Base-by-base conservation (phyloP, 2,888 invertebrate genomes). In the Torymus auratus region DNA sequence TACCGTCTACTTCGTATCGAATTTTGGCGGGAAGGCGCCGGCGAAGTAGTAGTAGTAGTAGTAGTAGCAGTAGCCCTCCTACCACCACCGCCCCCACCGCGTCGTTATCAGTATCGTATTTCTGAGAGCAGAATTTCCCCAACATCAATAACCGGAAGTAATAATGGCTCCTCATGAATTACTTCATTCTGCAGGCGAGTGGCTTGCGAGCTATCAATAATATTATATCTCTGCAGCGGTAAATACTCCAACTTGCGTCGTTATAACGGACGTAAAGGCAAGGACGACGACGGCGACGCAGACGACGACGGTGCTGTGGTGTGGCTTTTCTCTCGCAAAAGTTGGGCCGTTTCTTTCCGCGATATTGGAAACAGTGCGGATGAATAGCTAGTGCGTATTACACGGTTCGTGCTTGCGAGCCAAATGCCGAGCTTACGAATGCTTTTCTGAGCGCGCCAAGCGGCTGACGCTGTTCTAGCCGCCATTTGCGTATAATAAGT, bases 101-200 rank as follows among this genome's bases (percentile, higher is more conserved):
- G 23, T 71, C 79, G 82, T 80, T 82, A 82, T 80, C 77, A 58
- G 80, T 78, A 82, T 80, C 77, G 77, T 71, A 74, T 82, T 82
- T 78, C 82, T 78, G 58, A 28, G 20, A 75, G 61, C 56, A 65
- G 65, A 78, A 78, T 78, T 80, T 74, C 74, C 61, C 56, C 77
- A 64, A 77, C 80, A 75, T 82, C 80, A 78, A 80, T 82, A 82
- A 80, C 78, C 80, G 80, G 80, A 82, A 80, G 82, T 82, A 80
- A 77, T 78, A 78, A 80, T 76, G 71, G 82, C 72, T 77, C 50
- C 80, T 76, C 74, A 75, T 78, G 82, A 82, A 82, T 78, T 80
- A 78, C 82, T 82, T 77, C 74, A 78, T 82, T 79, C 79, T 73
- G 61, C 55, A 78, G 20, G 68, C 76, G 14, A 60, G 70, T 60